Percentiles rank a stretch among this genome's conserved stretches.
These are phyloP conservation scores for Ctenosaura bakeri DNA, from an alignment of 2,797 vertebrate genomes.

Conservation along the genomic window DNA sequence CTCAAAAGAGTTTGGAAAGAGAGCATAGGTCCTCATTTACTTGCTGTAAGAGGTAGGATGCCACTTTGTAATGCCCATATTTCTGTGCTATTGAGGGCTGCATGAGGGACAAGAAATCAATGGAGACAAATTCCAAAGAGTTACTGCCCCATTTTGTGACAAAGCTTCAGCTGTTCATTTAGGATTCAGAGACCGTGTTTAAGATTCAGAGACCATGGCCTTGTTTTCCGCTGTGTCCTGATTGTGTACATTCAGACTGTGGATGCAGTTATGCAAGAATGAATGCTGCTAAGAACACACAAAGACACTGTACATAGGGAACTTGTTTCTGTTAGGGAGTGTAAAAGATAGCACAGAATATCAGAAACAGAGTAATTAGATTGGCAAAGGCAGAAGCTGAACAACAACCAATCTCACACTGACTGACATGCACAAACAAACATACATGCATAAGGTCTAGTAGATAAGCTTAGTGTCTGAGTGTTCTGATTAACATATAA, in stretches of 20 bases:
- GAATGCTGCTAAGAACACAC: neutral
- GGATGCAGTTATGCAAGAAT: neutral
- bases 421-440: too few relatives aligned
- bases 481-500: too few relatives aligned
- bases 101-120: neutral
- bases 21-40: neutral
- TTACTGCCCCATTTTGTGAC: neutral
- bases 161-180: neutral
- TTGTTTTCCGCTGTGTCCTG: neutral
- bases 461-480: too few relatives aligned
- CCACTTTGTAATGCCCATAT: neutral
- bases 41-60: neutral
- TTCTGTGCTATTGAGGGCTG: neutral
- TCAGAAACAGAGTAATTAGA: too few relatives aligned
- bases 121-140: neutral
- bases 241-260: neutral
- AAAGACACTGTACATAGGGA: neutral
- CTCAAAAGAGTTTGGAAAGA: neutral
- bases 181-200: neutral
- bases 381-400: too few relatives aligned
- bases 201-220: neutral
- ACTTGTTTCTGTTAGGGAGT: too few relatives aligned
- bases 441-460: too few relatives aligned
- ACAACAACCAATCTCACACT: too few relatives aligned
- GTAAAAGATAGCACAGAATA: too few relatives aligned